Conservation (phyloP, 2,797 vertebrate species). For the Peromyscus nudipes region DNA sequence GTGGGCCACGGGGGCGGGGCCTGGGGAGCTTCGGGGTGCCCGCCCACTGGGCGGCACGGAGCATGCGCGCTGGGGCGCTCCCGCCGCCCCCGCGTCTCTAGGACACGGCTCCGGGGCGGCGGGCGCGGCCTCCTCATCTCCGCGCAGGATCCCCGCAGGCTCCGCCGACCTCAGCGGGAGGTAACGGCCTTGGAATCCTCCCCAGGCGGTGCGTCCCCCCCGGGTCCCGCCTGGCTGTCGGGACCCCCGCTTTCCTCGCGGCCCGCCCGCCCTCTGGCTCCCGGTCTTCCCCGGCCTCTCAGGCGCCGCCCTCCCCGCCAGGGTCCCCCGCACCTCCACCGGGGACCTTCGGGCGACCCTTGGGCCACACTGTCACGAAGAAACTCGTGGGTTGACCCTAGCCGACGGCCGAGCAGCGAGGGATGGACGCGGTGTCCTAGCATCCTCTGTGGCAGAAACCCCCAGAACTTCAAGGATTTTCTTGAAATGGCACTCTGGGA, state of each 20-base stretch:
- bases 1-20: fast-evolving
- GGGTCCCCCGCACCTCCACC: not conserved
- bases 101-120: not conserved
- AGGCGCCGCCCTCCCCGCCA: not conserved
- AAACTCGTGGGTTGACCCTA: not conserved
- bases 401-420: not conserved
- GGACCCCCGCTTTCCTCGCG: not conserved
- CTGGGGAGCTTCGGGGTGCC: not conserved
- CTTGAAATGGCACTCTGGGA: not conserved
- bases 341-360: not conserved
- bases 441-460: not conserved
- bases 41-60: not conserved
- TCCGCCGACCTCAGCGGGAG: not conserved
- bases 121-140: not conserved
- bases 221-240: not conserved
- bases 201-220: not conserved
- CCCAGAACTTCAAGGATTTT: not conserved
- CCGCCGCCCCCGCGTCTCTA: not conserved
- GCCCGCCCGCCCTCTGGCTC: too few species aligned
- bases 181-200: not conserved
- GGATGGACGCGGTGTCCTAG: not conserved
- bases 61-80: not conserved
- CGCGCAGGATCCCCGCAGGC: fast-evolving
- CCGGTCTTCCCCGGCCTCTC: not conserved
- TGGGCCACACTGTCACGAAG: not conserved